Conservation (phyloP, 2,888 invertebrate genomes). For the Ctenicera cuprea region DNA sequence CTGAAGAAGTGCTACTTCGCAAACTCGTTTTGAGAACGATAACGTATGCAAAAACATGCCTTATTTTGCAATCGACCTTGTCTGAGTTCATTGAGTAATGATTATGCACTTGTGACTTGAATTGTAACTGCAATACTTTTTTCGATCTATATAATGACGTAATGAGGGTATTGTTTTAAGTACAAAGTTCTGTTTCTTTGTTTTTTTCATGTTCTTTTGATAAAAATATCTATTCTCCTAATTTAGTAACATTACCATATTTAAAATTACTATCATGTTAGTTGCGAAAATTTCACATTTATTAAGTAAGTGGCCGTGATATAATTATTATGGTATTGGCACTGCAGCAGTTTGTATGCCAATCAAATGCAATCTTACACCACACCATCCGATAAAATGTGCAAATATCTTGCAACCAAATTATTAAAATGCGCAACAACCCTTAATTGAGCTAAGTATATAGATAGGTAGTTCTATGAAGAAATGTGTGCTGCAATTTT, state of each 20-base stretch:
- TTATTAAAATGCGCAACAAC: slow-evolving; percentile 5
- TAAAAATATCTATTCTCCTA: too few species aligned
- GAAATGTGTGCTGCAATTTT: neutral
- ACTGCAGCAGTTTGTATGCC: slow-evolving; percentile 1
- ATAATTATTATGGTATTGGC: neutral
- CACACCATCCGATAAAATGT: neutral
- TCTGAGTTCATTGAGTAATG: slow-evolving; percentile 17
- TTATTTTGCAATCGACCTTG: slow-evolving; percentile 20
- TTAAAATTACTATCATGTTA: neutral
- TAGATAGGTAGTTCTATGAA: neutral
- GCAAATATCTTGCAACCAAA: neutral
- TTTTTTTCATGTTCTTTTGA: neutral
- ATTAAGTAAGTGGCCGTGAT: neutral
- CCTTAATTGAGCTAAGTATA: neutral
- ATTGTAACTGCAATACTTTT: slow-evolving; percentile 17
- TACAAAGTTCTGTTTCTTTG: slow-evolving; percentile 1
- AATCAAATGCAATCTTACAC: neutral
- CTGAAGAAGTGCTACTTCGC: slow-evolving; percentile 2
- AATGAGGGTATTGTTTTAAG: neutral
- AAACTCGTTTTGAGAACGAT: slow-evolving; percentile 14
- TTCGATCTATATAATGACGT: neutral
- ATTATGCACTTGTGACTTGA: slow-evolving; percentile 25
- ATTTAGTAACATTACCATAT: neutral
- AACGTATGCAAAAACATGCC: slow-evolving; percentile 2
- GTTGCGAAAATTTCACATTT: too few species aligned